Conservation (phyloP, 2,797 vertebrate genomes). For the Oceanodroma leucorhoa region DNA sequence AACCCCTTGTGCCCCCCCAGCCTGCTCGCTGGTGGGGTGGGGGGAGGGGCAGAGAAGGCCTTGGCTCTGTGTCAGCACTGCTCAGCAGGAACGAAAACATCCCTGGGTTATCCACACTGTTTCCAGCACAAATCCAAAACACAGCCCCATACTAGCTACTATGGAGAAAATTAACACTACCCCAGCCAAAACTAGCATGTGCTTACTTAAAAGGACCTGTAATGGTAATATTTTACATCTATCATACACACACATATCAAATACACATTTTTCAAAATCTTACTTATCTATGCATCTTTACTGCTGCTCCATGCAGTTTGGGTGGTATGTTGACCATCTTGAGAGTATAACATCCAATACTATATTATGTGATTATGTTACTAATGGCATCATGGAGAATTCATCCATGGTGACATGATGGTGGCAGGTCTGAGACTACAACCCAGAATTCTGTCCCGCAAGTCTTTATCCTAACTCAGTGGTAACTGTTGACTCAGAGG, state of each 20-base stretch:
- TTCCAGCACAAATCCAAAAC: too few relatives aligned
- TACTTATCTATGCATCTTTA: too few relatives aligned
- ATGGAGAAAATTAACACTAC: too few relatives aligned
- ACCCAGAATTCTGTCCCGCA: not conserved
- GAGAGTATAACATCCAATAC: not conserved
- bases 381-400: not conserved
- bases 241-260: not conserved
- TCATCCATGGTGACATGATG: not conserved
- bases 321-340: not conserved
- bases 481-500: not conserved
- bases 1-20: too few relatives aligned
- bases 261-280: not conserved
- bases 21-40: too few relatives aligned
- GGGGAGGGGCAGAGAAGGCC: too few relatives aligned
- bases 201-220: not conserved
- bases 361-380: not conserved
- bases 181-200: too few relatives aligned
- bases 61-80: too few relatives aligned
- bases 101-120: too few relatives aligned
- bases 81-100: too few relatives aligned
- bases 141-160: too few relatives aligned
- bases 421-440: not conserved
- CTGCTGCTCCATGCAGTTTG: not conserved
- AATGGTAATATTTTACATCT: not conserved
- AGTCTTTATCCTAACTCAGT: not conserved